phyloP scores from a whole-genome alignment of 2,797 vertebrate species.

The Mycteria americana region DNA sequence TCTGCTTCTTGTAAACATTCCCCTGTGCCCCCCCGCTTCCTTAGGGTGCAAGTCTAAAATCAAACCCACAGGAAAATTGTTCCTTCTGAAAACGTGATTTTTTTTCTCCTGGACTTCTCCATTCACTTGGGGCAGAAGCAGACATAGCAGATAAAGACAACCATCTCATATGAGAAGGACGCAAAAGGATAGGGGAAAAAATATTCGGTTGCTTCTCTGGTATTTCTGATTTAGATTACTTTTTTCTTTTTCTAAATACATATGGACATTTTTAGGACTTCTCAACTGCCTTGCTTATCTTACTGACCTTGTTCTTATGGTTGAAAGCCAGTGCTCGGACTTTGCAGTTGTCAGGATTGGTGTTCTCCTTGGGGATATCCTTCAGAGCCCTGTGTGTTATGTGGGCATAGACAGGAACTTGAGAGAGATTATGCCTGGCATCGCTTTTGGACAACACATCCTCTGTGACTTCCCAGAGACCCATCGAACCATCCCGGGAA shows the following conservation, averaged over 20 bases:
- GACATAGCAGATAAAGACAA: not conserved
- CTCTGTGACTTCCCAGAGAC: conserved; percentile 95
- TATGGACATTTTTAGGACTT: not conserved
- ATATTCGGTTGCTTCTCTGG: not conserved
- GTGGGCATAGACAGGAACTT: conserved; percentile 91
- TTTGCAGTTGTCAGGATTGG: conserved; percentile 96
- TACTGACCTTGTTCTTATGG: conserved; percentile 90
- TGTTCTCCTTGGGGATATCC: conserved; percentile 97
- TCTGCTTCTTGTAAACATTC: not conserved
- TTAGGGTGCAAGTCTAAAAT: not conserved
- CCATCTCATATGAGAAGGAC: not conserved
- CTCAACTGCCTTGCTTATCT: not conserved
- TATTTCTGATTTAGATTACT: not conserved
- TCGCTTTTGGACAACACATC: conserved; percentile 87
- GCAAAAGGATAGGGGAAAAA: not conserved
- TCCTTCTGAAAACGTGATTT: not conserved
- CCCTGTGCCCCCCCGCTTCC: too few relatives aligned
- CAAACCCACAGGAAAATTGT: not conserved
- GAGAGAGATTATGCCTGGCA: conserved; percentile 80
- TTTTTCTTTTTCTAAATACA: not conserved
- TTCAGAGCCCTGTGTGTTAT: conserved; percentile 93
- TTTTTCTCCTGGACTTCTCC: not conserved
- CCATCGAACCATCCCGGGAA: conserved; percentile 98
- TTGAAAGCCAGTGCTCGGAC: conserved; percentile 97
- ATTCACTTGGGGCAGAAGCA: not conserved